Percentiles rank a stretch among this genome's conserved stretches.
These are phyloP conservation scores for Leucoma salicis DNA, from an alignment of 2,888 invertebrate genomes.

Conservation along the genomic window DNA sequence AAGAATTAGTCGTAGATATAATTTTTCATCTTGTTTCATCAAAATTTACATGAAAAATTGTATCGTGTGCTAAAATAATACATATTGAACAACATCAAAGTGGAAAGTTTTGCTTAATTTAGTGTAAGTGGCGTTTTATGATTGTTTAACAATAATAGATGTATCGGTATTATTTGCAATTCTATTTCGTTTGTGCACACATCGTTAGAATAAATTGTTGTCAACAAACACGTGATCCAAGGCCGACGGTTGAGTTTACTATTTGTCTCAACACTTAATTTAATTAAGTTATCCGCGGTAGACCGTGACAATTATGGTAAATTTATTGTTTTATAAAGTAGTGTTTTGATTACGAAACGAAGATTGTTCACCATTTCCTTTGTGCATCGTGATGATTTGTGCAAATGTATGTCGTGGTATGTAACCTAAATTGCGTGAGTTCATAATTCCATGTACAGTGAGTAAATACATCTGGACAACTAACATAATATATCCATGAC, in stretches of 20 bases:
- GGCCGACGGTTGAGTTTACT: no score
- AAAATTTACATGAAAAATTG: constrained; percentile 37
- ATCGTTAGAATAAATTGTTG: constrained; percentile 53
- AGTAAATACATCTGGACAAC: constrained; percentile 18
- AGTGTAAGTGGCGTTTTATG: constrained; percentile 27
- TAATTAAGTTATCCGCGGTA: constrained; percentile 28
- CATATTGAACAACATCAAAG: constrained; percentile 9
- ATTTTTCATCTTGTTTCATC: constrained; percentile 36
- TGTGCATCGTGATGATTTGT: constrained; percentile 20
- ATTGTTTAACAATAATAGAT: constrained; percentile 7
- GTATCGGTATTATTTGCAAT: constrained; percentile 26
- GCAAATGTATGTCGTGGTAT: no score
- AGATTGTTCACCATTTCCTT: constrained; percentile 39
- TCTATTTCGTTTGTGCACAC: constrained; percentile 41
- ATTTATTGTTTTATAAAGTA: constrained; percentile 1
- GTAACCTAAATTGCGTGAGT: background rate
- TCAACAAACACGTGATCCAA: constrained; percentile 62
- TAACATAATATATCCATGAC: constrained; percentile 13
- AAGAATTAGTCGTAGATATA: constrained; percentile 57
- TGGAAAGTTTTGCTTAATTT: constrained; percentile 11
- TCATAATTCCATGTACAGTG: constrained; percentile 3
- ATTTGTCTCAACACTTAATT: constrained; percentile 36
- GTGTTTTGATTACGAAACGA: constrained; percentile 54
- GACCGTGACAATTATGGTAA: background rate
- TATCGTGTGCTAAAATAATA: constrained; percentile 22